Conservation (phyloP, 1,140 invertebrate species). For the Aphaenogaster floridana region DNA sequence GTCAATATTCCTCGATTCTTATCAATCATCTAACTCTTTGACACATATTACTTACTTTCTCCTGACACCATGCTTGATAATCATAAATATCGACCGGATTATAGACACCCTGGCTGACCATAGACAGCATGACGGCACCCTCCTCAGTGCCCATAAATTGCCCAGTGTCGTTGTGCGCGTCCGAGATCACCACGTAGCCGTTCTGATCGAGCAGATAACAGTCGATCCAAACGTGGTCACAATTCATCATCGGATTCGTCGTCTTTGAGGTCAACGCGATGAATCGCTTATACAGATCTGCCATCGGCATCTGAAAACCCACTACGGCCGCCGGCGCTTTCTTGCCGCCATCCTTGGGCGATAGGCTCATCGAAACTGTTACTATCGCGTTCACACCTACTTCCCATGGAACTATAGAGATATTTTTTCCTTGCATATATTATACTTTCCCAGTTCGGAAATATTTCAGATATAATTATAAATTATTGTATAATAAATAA, state of each 20-base stretch:
- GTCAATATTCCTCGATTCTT: background rate
- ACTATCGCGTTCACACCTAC: constrained; percentile 88
- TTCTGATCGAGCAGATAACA: constrained; percentile 96
- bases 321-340: constrained; percentile 95
- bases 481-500: background rate
- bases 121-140: constrained; percentile 92
- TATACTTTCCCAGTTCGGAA: background rate
- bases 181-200: constrained; percentile 94
- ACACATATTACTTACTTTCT: constrained; percentile 76
- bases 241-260: constrained; percentile 81
- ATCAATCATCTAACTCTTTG: background rate
- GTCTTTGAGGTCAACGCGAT: constrained; percentile 89
- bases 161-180: constrained; percentile 90
- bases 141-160: constrained; percentile 95
- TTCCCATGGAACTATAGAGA: constrained; percentile 89
- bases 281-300: constrained; percentile 90
- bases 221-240: constrained; percentile 88
- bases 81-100: constrained; percentile 93
- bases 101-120: constrained; percentile 92
- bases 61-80: constrained; percentile 93
- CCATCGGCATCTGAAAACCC: constrained; percentile 93
- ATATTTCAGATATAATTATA: background rate
- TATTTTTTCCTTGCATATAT: background rate
- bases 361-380: constrained; percentile 95
- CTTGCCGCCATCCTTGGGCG: constrained; percentile 91